Conservation (phyloP, 2,797 vertebrate genomes). For the Microhierax caerulescens region DNA sequence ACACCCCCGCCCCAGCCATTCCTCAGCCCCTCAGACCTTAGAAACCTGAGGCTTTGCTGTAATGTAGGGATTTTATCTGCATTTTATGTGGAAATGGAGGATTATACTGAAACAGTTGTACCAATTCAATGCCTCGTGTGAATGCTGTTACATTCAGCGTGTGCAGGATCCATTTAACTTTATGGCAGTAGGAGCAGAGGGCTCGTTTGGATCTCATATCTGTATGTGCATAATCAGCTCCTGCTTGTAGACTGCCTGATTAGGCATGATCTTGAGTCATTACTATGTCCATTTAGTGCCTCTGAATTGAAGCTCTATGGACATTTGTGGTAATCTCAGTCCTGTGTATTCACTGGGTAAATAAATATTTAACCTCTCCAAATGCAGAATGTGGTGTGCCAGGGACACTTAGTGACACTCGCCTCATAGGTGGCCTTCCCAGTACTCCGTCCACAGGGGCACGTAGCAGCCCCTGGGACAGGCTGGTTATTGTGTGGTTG, state of each 20-base stretch:
- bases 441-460: background rate
- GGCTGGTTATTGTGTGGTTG: rapidly evolving
- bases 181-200: background rate
- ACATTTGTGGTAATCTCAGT: background rate
- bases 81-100: background rate
- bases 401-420: background rate
- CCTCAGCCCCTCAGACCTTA: background rate
- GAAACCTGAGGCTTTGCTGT: background rate
- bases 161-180: background rate
- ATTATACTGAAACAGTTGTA: background rate
- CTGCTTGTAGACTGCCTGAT: background rate
- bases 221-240: background rate
- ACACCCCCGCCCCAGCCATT: background rate
- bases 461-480: rapidly evolving
- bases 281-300: background rate
- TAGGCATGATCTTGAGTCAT: background rate
- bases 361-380: background rate
- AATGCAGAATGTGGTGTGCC: background rate
- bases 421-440: background rate
- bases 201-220: background rate
- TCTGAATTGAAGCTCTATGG: background rate
- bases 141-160: background rate
- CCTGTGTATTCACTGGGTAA: background rate
- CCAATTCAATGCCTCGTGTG: rapidly evolving
- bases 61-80: background rate